A percentile compares a stretch with the other conserved stretches of the same genome.
Evolutionary conservation across 2,888 invertebrate genomes (phyloP).

Genomic region (Diaprepes abbreviatus): DNA sequence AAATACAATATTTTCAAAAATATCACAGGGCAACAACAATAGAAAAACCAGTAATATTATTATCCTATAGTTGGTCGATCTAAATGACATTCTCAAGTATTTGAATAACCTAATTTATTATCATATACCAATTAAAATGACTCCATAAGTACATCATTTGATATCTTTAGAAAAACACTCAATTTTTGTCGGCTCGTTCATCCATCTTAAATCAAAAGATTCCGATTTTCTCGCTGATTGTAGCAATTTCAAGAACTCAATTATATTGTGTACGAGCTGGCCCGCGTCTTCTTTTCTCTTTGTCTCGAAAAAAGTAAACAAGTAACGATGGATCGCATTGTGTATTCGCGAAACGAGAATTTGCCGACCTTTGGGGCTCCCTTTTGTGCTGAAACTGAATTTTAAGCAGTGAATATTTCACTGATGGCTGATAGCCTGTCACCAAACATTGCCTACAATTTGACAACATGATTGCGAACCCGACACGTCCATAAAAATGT

Average conservation of each 20-base stretch:
- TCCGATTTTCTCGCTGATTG: constrained; percentile 38
- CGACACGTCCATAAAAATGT: constrained; percentile 56
- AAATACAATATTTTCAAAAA: no score
- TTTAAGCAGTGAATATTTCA: constrained; percentile 63
- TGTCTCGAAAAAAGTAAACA: constrained; percentile 40
- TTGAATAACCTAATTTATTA: no score
- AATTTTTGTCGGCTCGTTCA: constrained; percentile 20
- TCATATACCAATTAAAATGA: constrained; percentile 10
- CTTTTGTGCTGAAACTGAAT: constrained; percentile 60
- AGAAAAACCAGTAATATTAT: no score
- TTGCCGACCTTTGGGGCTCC: constrained; percentile 54
- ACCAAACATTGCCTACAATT: constrained; percentile 61
- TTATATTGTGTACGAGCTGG: constrained; percentile 43
- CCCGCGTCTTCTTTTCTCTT: constrained; percentile 30
- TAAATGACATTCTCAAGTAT: no score
- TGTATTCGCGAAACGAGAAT: constrained; percentile 54
- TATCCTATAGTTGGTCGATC: no score
- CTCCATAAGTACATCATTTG: background rate
- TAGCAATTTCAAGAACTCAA: constrained; percentile 44
- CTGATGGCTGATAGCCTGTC: constrained; percentile 61
- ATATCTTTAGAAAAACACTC: constrained; percentile 7
- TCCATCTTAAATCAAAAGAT: constrained; percentile 35
- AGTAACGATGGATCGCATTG: constrained; percentile 52
- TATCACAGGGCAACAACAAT: no score
- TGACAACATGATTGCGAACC: constrained; percentile 63